A percentile compares a stretch with the other conserved stretches of the same genome.
Evolutionary conservation across 2,888 invertebrate species (phyloP).

Genomic region (Macrophya alboannulata): DNA sequence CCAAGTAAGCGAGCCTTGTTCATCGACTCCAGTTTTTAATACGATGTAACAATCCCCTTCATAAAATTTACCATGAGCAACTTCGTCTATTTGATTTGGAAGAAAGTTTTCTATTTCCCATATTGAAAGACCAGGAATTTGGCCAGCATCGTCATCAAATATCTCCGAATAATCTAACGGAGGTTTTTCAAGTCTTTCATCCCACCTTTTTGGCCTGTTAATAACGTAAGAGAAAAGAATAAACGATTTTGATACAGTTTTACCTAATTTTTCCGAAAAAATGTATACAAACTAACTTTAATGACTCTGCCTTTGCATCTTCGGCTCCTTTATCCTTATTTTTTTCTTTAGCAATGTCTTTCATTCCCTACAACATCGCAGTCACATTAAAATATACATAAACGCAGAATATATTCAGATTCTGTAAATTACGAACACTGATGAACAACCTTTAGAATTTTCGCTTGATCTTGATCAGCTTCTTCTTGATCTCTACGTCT

Average conservation of each 20-base stretch:
- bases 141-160: slow-evolving; percentile 97
- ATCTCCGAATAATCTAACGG: slow-evolving; percentile 98
- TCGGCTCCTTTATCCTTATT: slow-evolving; percentile 87
- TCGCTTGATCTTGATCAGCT: slow-evolving; percentile 93
- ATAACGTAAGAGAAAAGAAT: slow-evolving; percentile 49
- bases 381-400: background rate
- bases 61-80: slow-evolving; percentile 98
- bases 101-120: slow-evolving; percentile 99
- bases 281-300: slow-evolving; percentile 83
- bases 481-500: slow-evolving; percentile 91
- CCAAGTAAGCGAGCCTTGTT: slow-evolving; percentile 93
- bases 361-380: slow-evolving; percentile 85
- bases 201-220: slow-evolving; percentile 96
- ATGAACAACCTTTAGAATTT: slow-evolving; percentile 88
- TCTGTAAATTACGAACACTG: slow-evolving; percentile 79
- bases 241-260: slow-evolving; percentile 3
- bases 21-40: slow-evolving; percentile 93
- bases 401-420: slow-evolving; percentile 55
- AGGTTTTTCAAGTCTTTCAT: slow-evolving; percentile 96
- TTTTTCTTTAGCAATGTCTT: slow-evolving; percentile 92
- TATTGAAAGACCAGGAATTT: slow-evolving; percentile 94
- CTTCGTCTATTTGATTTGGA: slow-evolving; percentile 96
- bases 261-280: slow-evolving; percentile 32
- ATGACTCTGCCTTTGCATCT: slow-evolving; percentile 86
- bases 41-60: slow-evolving; percentile 99